Conservation (phyloP, 2,888 invertebrate species). For the Tenthredo notha region DNA sequence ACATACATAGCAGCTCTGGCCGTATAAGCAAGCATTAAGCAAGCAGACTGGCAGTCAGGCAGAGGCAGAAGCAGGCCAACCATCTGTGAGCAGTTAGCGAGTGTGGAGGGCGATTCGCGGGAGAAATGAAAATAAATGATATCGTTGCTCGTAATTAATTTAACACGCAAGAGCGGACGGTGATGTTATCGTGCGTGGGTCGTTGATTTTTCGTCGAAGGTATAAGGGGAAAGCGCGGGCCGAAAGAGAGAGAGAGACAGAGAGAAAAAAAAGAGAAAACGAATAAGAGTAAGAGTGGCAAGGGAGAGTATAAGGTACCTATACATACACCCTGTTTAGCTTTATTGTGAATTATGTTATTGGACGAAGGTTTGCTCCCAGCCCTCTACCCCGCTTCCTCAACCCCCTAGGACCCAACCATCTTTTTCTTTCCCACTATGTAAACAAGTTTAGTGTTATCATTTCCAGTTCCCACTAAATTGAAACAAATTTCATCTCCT, state of each 20-base stretch:
- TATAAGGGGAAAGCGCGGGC: neutral
- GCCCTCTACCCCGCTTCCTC: too few species aligned
- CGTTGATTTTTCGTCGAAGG: slow-evolving; percentile 45
- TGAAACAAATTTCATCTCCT: slow-evolving; percentile 16
- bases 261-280: neutral
- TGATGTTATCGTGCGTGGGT: slow-evolving; percentile 64
- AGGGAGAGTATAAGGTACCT: neutral
- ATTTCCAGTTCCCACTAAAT: slow-evolving; percentile 3
- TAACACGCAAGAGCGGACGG: slow-evolving; percentile 69
- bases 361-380: slow-evolving; percentile 57
- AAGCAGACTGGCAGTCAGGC: slow-evolving; percentile 9
- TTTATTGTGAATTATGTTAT: slow-evolving; percentile 71
- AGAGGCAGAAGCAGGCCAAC: slow-evolving; percentile 24
- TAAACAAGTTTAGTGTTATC: slow-evolving; percentile 36
- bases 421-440: slow-evolving; percentile 14
- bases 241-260: neutral
- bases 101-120: slow-evolving; percentile 63
- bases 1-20: neutral
- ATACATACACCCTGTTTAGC: slow-evolving; percentile 44
- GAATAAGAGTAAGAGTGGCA: slow-evolving; percentile 30
- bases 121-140: slow-evolving; percentile 77
- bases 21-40: slow-evolving; percentile 45
- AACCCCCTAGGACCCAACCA: neutral
- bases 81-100: slow-evolving; percentile 57
- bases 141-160: slow-evolving; percentile 75